Evolutionary conservation across 2,797 vertebrate species (phyloP).

Genomic region (Antrozous pallidus): DNA sequence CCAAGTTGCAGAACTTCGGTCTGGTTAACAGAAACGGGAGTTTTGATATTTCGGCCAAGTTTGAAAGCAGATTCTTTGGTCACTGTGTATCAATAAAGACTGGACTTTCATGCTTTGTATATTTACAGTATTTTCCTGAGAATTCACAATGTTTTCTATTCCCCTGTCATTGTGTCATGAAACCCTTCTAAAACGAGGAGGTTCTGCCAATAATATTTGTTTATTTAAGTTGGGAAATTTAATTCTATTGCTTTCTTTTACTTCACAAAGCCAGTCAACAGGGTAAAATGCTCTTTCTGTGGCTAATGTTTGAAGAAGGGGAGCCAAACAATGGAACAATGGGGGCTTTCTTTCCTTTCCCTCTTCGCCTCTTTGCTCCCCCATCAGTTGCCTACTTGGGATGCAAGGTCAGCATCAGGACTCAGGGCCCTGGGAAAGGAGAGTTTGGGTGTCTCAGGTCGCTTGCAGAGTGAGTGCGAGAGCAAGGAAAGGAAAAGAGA

Average conservation of each 20-base stretch:
- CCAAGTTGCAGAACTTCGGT: neutral
- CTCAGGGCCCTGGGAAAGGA: fast-evolving
- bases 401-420: neutral
- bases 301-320: neutral
- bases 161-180: neutral
- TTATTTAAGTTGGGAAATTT: neutral
- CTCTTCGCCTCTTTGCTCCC: neutral
- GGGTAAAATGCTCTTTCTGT: neutral
- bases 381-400: neutral
- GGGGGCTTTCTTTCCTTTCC: neutral
- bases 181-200: neutral
- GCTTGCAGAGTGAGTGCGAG: neutral
- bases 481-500: neutral
- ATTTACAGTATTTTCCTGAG: neutral
- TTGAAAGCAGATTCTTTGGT: neutral
- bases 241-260: neutral
- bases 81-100: neutral
- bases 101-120: neutral
- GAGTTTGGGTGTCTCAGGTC: neutral
- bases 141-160: neutral
- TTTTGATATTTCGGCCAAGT: neutral
- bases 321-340: neutral
- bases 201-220: neutral
- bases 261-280: neutral
- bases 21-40: neutral